A percentile compares a stretch with the other conserved stretches of the same genome.
Evolutionary conservation across 2,888 invertebrate species (phyloP).

Genomic region (Polylopha cassiicola): DNA sequence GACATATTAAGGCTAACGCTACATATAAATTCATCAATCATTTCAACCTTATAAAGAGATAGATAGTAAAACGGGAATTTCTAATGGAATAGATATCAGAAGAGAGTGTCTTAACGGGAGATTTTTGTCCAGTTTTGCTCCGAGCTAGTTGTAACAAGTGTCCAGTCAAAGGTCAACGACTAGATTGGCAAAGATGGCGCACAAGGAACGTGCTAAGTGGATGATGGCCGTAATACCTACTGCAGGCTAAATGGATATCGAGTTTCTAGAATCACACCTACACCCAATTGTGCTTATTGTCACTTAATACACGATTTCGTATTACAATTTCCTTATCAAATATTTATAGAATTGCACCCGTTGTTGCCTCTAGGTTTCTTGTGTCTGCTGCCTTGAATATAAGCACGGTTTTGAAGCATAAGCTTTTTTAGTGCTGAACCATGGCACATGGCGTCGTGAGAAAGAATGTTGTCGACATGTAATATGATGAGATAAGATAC

Average conservation of each 20-base stretch:
- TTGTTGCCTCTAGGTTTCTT: no score
- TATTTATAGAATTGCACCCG: no score
- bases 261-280: conserved; percentile 10
- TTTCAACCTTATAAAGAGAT: no score
- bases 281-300: background rate
- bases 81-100: no score
- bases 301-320: background rate
- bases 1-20: no score
- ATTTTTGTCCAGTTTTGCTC: conserved; percentile 5
- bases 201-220: conserved; percentile 67
- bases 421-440: conserved; percentile 3
- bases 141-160: conserved; percentile 24
- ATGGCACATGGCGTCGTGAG: conserved; percentile 29
- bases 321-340: no score
- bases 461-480: conserved; percentile 34
- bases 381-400: no score
- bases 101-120: background rate
- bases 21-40: no score
- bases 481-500: conserved; percentile 49
- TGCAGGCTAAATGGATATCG: conserved; percentile 41
- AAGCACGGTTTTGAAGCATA: background rate
- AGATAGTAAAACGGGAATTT: no score
- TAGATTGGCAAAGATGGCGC: conserved; percentile 68
- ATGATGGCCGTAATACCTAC: conserved; percentile 56
- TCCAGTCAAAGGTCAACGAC: conserved; percentile 61